Evolutionary conservation across 2,797 vertebrate genomes (phyloP), one percentile per base, ranked within the genome.

Genomic region (Sternotherus odoratus): DNA sequence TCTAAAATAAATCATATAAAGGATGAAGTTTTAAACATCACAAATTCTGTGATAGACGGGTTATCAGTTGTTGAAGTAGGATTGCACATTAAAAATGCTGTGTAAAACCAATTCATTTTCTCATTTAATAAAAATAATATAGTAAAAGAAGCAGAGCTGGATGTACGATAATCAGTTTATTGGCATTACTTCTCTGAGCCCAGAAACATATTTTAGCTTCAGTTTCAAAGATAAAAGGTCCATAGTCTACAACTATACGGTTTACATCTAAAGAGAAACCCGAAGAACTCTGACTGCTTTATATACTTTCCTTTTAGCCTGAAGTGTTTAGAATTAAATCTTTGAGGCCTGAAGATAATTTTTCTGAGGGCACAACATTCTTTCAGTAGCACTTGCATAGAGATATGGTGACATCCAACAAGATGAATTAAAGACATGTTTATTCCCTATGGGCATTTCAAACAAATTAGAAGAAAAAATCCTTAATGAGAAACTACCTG

Each of bases 1-100:
- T 54, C 1, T 21, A 94, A 85, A 91, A 90, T 50, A 93, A 95
- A 87, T 51, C n/a, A 69, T 91, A 88, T 48, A 33, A 94, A 36
- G 86, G 89, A 92, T 54, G 4, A 0, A 39, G 88, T 86, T 69
- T 69, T 79, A 21, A 83, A 92, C 19, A 33, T 69, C 49, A 81
- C 3, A 0, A 2, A 60, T 95, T 81, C 23, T 83, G 66, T 1
- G 80, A 48, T 2, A 81, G 57, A 89, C 48, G 43, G 75, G 6
- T 81, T 30, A 50, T 79, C 91, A 88, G 54, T 10, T 77, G 19
- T 51, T 81, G 8, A 89, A 30, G 4, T 53, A 21, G 1, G 1
- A 80, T 82, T 24, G 36, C 7, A 87, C 30, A 81, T 5, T 49
- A 83, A 92, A 91, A 95, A 54, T n/a, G 75, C 5, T 57, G 66